Evolutionary conservation across 53 echinoderm and acorn worm species (phyloP), one percentile per base, ranked within the genome.

Genomic region (Arbacia lixula): DNA sequence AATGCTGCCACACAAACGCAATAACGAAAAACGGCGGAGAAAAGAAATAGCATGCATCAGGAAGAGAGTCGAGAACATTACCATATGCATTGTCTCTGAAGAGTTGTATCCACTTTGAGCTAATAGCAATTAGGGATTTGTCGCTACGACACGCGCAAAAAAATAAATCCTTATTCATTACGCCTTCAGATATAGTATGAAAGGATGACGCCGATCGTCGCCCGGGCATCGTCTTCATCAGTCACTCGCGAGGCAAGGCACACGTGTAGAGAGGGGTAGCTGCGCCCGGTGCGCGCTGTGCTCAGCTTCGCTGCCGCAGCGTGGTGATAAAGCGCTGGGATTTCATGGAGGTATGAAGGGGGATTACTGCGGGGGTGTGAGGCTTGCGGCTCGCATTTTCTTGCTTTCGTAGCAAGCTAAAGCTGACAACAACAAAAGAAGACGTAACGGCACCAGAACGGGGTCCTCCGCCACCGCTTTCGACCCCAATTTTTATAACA

Each of bases 91-190:
- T 53, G 74, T 53, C 53, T 74, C 74, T 20, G 12, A 12, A 20
- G 74, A 26, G 49, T 69, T 42, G 53, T 55, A 77, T 54, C 75
- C 75, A 31, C 60, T 77, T 58, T 57, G 37, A 77, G 78, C 56
- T 77, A 57, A 77, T 77, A 77, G 78, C 78, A 58, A 77, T 77
- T 36, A 77, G 78, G 78, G 78, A 77, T 77, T 77, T 77, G 78
- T 77, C 78, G 56, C 56, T 77, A 56, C 37, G 60, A 58, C 36
- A 77, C 57, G 37, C 58, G 53, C 56, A 58, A 77, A 58, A 58
- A 39, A 77, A 17, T 38, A 77, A 77, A 77, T 77, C 78, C 78
- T 53, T 77, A 77, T 77, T 75, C 39, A 77, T 58, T 57, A 77
- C 78, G 78, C 60, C 38, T 39, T 39, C 56, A 60, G 53, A 74